Evolutionary conservation across 1,140 invertebrate genomes (phyloP), one percentile per base, ranked within the genome.

Genomic region (Zeugodacus cucurbitae): DNA sequence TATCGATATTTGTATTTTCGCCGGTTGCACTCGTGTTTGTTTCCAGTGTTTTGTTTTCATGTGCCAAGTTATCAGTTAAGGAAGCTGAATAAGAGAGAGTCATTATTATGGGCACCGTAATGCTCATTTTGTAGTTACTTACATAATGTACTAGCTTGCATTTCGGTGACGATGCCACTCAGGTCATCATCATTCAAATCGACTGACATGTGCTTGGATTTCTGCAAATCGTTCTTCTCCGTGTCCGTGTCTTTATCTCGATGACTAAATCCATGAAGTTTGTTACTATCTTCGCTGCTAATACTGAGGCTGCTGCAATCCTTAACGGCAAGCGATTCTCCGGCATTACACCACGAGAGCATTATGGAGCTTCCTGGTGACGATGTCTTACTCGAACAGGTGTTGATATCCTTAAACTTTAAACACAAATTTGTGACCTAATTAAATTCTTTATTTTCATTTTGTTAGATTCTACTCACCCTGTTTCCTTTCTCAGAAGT

Each of bases 321-420:
- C 44, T 90, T 91, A 74, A 89, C 90, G 0, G 95, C 95, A 95
- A 96, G 95, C 0, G 96, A 95, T 90, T 96, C 96, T 0, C 96
- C 96, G 0, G 93, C 94, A 88, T 95, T 94, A 0, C 94, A 95
- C 93, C 95, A 95, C 78, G 92, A 94, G 11, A 89, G 94, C 93
- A 85, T 94, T 93, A 87, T 94, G 92, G 89, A 95, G 93, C 62
- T 94, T 92, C 88, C 94, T 94, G 74, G 92, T 92, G 64, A 94
- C 90, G 92, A 94, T 94, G 44, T 94, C 94, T 90, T 94, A 93
- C 86, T 93, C 88, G 87, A 89, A 29, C 86, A 88, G 57, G 87
- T 87, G 34, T 88, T 89, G 26, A 86, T 88, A 14, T 89, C 89
- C 29, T 89, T 88, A 41, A 89, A 89, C 59, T 88, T 86, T 7